Evolutionary conservation across 2,888 invertebrate species (phyloP), one percentile per base, ranked within the genome.

Genomic region (Drosophila borborema): DNA sequence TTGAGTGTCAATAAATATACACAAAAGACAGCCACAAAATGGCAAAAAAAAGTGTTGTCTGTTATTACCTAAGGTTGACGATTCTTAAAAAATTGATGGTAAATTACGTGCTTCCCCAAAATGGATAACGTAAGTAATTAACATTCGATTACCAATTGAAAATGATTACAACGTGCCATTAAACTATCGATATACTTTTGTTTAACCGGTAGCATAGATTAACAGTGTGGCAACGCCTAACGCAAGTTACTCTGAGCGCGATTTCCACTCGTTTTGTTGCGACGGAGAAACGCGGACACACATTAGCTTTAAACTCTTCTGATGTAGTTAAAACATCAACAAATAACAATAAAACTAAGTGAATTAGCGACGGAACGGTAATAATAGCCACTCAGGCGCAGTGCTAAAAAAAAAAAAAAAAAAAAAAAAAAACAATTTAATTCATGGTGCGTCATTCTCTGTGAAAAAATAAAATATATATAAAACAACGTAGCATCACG

Each of bases 1-100:
- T 73, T 61, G 60, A 72, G 51, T 78, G 80, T 89, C 80, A 87
- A 87, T 86, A 86, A 89, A 85, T 63, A 65, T 68, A 64, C 49
- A 70, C 46, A 76, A 82, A 78, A 84, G 72, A 81, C 68, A 82
- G 59, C 54, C 56, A 73, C 3, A 40, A 36, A 7, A 45, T 6
- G 20, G 58, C 36, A 28, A 58, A 49, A 41, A 45, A 38, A 40
- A 12, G 1, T 6, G 8, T 1, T 36, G 20, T 40, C 2, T 31
- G 31, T n/a, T 49, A 31, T 31, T 28, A 23, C 28, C 28, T 28
- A 28, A 28, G 28, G 28, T 28, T 28, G 28, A 28, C 6, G 6
- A 6, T 28, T 28, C 23, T 28, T 6, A 28, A 28, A 28, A 28
- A 28, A 28, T 3, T 1, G 3, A 3, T 23, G 14, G 2, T 56